phyloP scores from a whole-genome alignment of 2,113 vertebrate genomes.

The Lynx canadensis region DNA sequence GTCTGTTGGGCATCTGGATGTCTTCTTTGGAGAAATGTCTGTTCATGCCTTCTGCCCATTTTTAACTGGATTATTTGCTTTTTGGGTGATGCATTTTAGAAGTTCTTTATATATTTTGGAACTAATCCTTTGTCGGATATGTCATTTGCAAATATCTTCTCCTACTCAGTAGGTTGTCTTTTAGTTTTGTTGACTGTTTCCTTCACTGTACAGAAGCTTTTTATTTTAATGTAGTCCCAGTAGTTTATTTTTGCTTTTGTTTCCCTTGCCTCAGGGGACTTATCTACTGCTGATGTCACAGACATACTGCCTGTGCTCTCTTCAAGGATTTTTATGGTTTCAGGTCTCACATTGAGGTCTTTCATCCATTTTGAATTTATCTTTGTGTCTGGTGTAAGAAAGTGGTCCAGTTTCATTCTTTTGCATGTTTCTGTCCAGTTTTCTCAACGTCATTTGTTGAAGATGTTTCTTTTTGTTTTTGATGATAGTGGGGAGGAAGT shows the following conservation, averaged over 20 bases:
- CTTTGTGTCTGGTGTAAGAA: background rate
- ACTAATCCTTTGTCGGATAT: background rate
- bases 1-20: background rate
- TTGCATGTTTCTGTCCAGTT: background rate
- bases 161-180: background rate
- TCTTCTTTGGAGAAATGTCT: background rate
- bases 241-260: background rate
- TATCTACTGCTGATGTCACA: background rate
- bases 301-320: background rate
- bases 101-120: background rate
- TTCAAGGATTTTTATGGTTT: background rate
- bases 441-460: background rate
- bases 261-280: background rate
- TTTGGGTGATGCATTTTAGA: background rate
- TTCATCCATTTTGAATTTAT: background rate
- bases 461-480: slow-evolving; percentile 10
- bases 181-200: background rate
- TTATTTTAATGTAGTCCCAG: background rate
- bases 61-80: background rate
- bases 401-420: background rate
- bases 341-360: background rate
- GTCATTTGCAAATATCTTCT: background rate
- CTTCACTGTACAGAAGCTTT: background rate
- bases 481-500: background rate
- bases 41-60: background rate